Evolutionary conservation across 2,888 invertebrate genomes (phyloP), one percentile per base, ranked within the genome.

Genomic region (Rugalucina vietnamica): DNA sequence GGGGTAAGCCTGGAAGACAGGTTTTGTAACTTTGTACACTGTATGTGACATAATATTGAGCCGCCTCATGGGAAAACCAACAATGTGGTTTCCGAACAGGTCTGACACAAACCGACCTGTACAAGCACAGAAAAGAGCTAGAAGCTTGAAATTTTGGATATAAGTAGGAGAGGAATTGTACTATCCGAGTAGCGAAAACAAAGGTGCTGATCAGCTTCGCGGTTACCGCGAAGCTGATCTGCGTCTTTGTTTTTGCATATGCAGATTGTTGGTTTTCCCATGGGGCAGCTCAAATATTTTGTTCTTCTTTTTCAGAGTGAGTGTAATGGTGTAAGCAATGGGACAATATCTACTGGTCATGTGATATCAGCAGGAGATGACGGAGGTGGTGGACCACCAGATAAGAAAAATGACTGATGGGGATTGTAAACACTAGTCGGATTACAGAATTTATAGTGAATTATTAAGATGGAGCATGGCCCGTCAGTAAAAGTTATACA

Each of bases 341-440:
- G 78, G 10, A 36, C 49, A 29, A 43, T 77, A 49, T 12, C 82
- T 8, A 79, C 76, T 70, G 65, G 65, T 34, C 3, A 65, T 5
- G 34, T 34, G 34, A 34, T 65, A 1, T 79, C 85, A 29, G 80
- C 75, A 32, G 85, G 82, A 65, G 80, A 80, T 34, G 50, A 36
- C 36, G 79, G 74, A 0, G 80, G 74, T 21, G 72, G 37, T n/a
- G 73, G 71, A 34, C 3, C 21, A 21, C 1, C 65, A 3, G 85
- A 85, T 50, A 85, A 85, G 57, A 85, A 85, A 65, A 85, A 76
- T 74, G 77, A 85, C 49, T 85, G 75, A 79, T 65, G n/a, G n/a
- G n/a, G n/a, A n/a, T n/a, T n/a, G n/a, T n/a, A n/a, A n/a, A n/a
- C n/a, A n/a, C n/a, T n/a, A n/a, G n/a, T n/a, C n/a, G n/a, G n/a